Evolutionary conservation across 1,140 invertebrate genomes (phyloP).

Genomic region (Drosophila kanapiae): DNA sequence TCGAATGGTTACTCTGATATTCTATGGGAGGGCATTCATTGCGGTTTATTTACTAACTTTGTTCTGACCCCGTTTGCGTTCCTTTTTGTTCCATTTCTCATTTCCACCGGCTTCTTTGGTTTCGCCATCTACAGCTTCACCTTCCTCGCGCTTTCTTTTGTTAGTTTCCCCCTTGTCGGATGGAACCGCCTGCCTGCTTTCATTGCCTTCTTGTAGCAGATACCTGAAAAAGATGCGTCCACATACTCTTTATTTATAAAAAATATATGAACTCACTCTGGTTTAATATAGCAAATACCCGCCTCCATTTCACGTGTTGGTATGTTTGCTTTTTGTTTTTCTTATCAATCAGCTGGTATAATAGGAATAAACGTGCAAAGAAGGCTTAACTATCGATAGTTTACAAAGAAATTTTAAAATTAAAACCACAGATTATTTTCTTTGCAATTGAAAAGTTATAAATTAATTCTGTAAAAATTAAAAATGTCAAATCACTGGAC

Average conservation of each 20-base stretch:
- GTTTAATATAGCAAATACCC: constrained; percentile 87
- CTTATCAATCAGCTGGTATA: constrained; percentile 30
- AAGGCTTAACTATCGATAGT: constrained; percentile 2
- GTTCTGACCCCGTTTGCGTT: constrained; percentile 86
- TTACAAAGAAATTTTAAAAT: neutral
- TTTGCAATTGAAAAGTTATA: too few species aligned
- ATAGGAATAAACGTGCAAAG: neutral
- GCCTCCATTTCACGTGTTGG: constrained; percentile 72
- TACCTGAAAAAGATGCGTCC: constrained; percentile 28
- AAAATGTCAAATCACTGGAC: too few species aligned
- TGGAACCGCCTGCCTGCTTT: neutral
- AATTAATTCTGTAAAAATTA: too few species aligned
- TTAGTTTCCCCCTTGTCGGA: constrained; percentile 20
- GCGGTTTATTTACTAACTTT: constrained; percentile 64
- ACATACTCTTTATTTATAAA: neutral
- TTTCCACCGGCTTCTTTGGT: constrained; percentile 40
- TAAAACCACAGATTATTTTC: neutral
- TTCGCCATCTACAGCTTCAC: neutral
- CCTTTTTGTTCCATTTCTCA: constrained; percentile 67
- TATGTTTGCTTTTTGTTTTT: constrained; percentile 13
- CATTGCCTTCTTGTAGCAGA: constrained; percentile 46
- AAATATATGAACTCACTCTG: constrained; percentile 81
- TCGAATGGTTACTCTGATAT: neutral
- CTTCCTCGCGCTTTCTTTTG: constrained; percentile 59
- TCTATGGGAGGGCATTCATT: neutral